Evolutionary conservation across 2,888 invertebrate species (phyloP).

Genomic region (Amphipyra tragopoginis): DNA sequence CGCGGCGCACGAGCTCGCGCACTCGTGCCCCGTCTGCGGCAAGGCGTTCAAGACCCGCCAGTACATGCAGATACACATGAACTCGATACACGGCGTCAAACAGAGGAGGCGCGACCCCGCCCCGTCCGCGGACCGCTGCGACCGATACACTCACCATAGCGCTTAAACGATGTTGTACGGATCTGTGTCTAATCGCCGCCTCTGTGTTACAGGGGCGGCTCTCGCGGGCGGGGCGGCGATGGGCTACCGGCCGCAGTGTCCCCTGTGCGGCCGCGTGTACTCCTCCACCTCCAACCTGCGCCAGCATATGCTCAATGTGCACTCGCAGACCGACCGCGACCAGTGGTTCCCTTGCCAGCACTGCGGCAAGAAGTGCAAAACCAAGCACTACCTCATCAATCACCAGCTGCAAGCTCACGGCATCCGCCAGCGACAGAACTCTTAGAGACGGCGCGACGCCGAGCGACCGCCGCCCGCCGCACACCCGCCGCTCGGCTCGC

Average conservation of each 20-base stretch:
- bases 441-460: constrained; percentile 84
- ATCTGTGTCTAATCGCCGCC: constrained; percentile 89
- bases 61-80: constrained; percentile 92
- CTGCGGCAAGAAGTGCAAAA: constrained; percentile 94
- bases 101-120: constrained; percentile 88
- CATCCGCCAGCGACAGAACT: constrained; percentile 92
- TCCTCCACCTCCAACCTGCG: constrained; percentile 93
- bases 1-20: constrained; percentile 90
- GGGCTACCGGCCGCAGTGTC: constrained; percentile 91
- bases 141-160: constrained; percentile 83
- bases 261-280: constrained; percentile 93
- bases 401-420: constrained; percentile 94
- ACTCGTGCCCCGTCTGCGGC: constrained; percentile 91
- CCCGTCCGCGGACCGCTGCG: constrained; percentile 76
- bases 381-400: constrained; percentile 94
- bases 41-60: constrained; percentile 93
- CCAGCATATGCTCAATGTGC: constrained; percentile 94
- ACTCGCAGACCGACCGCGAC: constrained; percentile 92
- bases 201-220: constrained; percentile 92
- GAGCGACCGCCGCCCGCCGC: constrained; percentile 69
- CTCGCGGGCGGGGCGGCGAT: constrained; percentile 88
- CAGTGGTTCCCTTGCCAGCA: constrained; percentile 93
- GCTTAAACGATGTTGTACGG: constrained; percentile 76
- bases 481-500: constrained; percentile 68
- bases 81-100: constrained; percentile 92